These are phyloP conservation scores for Syngnathus floridae DNA, from an alignment of 2,113 vertebrate genomes.

Conservation along the genomic window DNA sequence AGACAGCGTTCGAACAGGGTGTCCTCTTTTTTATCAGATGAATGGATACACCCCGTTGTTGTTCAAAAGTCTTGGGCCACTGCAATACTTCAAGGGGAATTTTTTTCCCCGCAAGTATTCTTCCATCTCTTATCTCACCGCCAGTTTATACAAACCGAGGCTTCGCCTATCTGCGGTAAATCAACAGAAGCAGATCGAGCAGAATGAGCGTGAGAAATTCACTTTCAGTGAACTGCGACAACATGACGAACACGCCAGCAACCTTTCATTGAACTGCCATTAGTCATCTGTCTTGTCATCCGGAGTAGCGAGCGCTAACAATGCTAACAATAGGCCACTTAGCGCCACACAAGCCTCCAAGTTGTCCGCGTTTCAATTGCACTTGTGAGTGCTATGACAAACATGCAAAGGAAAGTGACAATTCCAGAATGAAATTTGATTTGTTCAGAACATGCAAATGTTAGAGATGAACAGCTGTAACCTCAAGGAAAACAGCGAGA, in stretches of 20 bases:
- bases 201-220: neutral
- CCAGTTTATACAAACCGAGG: neutral
- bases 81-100: no score
- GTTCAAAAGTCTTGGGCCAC: no score
- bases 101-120: no score
- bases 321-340: slow-evolving; percentile 7
- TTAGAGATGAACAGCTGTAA: neutral
- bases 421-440: neutral
- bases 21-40: no score
- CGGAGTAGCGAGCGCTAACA: neutral
- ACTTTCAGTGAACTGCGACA: neutral
- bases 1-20: no score
- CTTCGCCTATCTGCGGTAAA: neutral
- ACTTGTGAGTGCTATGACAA: neutral
- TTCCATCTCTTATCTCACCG: neutral
- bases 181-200: neutral
- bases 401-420: neutral
- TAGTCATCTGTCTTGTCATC: slow-evolving; percentile 12
- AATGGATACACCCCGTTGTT: no score
- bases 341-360: neutral
- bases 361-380: neutral
- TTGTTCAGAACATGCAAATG: neutral
- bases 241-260: neutral
- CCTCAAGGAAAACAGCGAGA: no score
- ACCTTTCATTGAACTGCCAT: slow-evolving; percentile 12